phyloP scores from a whole-genome alignment of 2,888 invertebrate species.

The Liodrosophila aerea region DNA sequence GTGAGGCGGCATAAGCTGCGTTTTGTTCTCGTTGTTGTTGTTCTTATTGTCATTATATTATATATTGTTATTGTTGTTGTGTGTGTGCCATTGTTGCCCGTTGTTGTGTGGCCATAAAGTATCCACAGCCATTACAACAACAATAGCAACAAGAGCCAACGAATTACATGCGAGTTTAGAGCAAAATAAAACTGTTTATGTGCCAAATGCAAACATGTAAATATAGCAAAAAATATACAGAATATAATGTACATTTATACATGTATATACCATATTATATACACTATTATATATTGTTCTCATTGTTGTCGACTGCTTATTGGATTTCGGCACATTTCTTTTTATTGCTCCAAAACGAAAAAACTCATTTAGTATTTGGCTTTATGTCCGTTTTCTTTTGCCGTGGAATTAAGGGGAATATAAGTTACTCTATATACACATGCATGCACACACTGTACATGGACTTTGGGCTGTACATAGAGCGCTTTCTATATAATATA shows the following conservation, averaged over 20 bases:
- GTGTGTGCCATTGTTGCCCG: slow-evolving; percentile 14
- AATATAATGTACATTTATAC: slow-evolving; percentile 1
- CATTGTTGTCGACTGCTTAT: slow-evolving; percentile 1
- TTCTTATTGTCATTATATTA: neutral
- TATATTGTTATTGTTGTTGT: slow-evolving; percentile 11
- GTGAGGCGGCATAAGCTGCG: slow-evolving; percentile 43
- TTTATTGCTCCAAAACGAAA: slow-evolving; percentile 10
- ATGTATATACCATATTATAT: neutral
- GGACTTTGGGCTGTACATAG: too few relatives aligned
- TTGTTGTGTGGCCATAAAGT: slow-evolving; percentile 45
- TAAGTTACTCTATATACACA: too few relatives aligned
- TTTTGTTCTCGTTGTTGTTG: slow-evolving; percentile 30
- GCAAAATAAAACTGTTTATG: slow-evolving; percentile 26
- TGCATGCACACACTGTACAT: too few relatives aligned
- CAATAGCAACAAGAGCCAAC: slow-evolving; percentile 19
- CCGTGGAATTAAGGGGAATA: too few relatives aligned
- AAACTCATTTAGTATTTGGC: slow-evolving; percentile 21
- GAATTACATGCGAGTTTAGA: slow-evolving; percentile 29
- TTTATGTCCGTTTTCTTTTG: neutral
- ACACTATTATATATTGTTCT: neutral
- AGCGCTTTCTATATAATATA: too few relatives aligned
- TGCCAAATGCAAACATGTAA: slow-evolving; percentile 2
- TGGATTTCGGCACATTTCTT: slow-evolving; percentile 24
- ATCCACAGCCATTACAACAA: slow-evolving; percentile 36
- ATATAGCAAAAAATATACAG: too few relatives aligned